Conservation (phyloP, 2,113 vertebrate genomes). For the Hystrix cristata region DNA sequence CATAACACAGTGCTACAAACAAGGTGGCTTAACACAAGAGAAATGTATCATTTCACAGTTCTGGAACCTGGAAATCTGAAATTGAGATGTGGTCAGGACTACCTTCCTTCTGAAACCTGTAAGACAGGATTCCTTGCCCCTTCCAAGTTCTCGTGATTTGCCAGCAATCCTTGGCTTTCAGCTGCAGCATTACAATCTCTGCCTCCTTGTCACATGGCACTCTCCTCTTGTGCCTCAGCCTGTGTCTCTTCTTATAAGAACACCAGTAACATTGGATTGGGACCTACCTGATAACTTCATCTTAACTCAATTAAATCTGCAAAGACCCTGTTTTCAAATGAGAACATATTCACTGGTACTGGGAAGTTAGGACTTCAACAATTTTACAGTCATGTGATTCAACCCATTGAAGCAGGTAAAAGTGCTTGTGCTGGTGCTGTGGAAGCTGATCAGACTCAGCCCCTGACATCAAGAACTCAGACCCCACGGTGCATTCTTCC, state of each 20-base stretch:
- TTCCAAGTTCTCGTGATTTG: slow-evolving; percentile 14
- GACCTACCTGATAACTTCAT: background rate
- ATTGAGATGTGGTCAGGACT: background rate
- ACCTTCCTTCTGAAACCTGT: background rate
- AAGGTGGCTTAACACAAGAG: background rate
- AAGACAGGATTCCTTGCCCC: background rate
- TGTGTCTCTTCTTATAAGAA: background rate
- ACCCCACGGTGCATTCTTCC: background rate
- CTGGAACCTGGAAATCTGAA: slow-evolving; percentile 55
- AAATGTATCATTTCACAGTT: background rate
- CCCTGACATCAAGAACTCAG: background rate
- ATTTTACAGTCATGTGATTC: background rate
- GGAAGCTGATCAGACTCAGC: background rate
- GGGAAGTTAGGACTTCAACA: background rate
- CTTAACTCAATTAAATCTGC: background rate
- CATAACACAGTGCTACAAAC: background rate
- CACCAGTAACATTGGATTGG: background rate
- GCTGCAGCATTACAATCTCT: background rate
- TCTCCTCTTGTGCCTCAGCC: background rate
- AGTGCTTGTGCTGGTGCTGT: background rate
- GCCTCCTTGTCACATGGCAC: background rate
- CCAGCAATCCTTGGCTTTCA: background rate
- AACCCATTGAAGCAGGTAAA: background rate
- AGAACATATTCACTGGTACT: background rate
- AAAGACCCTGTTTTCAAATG: slow-evolving; percentile 23